Evolutionary conservation across 2,113 vertebrate genomes (phyloP), one percentile per base, ranked within the genome.

Genomic region (Lucifuga dentata): DNA sequence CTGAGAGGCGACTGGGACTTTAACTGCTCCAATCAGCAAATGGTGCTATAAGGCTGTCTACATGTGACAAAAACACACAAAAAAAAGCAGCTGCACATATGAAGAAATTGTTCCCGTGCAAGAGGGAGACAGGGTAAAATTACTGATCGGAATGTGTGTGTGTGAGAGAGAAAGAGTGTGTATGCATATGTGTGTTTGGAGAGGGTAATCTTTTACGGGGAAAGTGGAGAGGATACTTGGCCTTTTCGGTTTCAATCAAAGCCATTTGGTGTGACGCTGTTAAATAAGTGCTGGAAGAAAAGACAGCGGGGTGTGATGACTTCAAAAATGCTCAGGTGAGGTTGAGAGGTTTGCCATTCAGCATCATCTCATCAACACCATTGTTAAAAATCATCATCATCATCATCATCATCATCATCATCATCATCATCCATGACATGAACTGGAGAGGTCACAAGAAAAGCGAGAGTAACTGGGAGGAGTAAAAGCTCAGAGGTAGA

Each of bases 11-110:
- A 89, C 73, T 83, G 83, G 81, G 78, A 69, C 55, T 74, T 69
- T 89, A 90, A 92, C 86, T 83, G 86, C 86, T 80, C 86, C 90
- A 91, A 92, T 92, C 91, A 90, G 82, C 66, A 87, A 89, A 84
- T 75, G 73, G 81, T 71, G 75, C 70, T 70, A 72, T 64, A 51
- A 76, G 73, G 72, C 73, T 88, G 83, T 85, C 80, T 64, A 38
- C 69, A 70, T 75, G 73, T 86, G 72, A 84, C 85, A 81, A 72
- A 57, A 55, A 68, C 60, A 81, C 17, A 60, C 12, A 16, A 56
- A 40, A 36, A n/a, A 24, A 63, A 69, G 39, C 39, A 55, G 57
- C 53, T 49, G 60, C 43, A 75, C 65, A 24, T 45, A 20, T 52
- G 13, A 55, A 57, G 41, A 73, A 75, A 75, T 17, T 24, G 40